phyloP scores from a whole-genome alignment of 2,113 vertebrate genomes.

The Blennius ocellaris region DNA sequence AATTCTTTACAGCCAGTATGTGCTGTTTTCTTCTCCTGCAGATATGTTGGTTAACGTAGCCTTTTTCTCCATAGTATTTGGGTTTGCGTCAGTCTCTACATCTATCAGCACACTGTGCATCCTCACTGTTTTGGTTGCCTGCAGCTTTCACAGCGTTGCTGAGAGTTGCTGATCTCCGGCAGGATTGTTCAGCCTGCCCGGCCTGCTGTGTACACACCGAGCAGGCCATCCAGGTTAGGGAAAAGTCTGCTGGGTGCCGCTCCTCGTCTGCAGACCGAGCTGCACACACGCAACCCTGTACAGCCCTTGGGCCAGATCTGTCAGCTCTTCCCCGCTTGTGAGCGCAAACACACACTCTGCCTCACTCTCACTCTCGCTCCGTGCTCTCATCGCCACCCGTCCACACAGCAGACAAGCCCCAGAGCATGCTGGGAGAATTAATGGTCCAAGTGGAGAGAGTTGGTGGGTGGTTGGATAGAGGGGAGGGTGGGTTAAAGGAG shows the following conservation, averaged over 20 bases:
- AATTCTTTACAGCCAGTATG: neutral
- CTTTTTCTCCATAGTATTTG: neutral
- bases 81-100: slow-evolving; percentile 31
- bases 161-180: slow-evolving; percentile 57
- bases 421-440: slow-evolving; percentile 74
- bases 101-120: slow-evolving; percentile 26
- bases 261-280: slow-evolving; percentile 41
- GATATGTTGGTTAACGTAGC: slow-evolving; percentile 4
- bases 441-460: slow-evolving; percentile 65
- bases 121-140: slow-evolving; percentile 45
- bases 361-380: slow-evolving; percentile 29
- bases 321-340: slow-evolving; percentile 52
- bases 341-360: slow-evolving; percentile 51
- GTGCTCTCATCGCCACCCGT: slow-evolving; percentile 45
- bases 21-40: neutral
- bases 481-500: slow-evolving; percentile 28
- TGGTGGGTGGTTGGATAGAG: slow-evolving; percentile 33
- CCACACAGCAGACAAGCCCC: slow-evolving; percentile 51
- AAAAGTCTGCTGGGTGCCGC: slow-evolving; percentile 18
- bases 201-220: slow-evolving; percentile 54
- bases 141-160: slow-evolving; percentile 45
- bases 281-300: slow-evolving; percentile 24
- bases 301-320: slow-evolving; percentile 55
- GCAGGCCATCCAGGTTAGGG: slow-evolving; percentile 39
- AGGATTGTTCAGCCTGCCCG: slow-evolving; percentile 49